phyloP scores from a whole-genome alignment of 2,888 invertebrate genomes.

The Melinaea menophilus region DNA sequence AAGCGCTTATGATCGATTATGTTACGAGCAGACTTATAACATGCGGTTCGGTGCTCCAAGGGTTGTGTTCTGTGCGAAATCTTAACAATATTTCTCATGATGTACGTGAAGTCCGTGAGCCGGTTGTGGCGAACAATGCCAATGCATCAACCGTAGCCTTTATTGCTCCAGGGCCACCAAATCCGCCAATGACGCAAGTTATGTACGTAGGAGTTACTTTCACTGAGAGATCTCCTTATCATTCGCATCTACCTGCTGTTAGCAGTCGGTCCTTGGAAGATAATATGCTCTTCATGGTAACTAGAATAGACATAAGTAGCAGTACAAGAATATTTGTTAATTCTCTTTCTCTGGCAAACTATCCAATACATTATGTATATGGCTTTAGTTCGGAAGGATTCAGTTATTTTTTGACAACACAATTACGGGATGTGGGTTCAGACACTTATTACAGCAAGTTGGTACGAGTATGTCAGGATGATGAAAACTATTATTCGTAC shows the following conservation, averaged over 20 bases:
- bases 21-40: slow-evolving; percentile 91
- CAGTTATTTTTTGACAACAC: slow-evolving; percentile 97
- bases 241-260: slow-evolving; percentile 95
- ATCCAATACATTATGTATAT: slow-evolving; percentile 96
- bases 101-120: slow-evolving; percentile 88
- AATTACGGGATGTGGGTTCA: slow-evolving; percentile 88
- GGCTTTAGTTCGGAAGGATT: slow-evolving; percentile 97
- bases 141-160: slow-evolving; percentile 97
- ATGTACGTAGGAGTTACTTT: slow-evolving; percentile 98
- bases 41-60: slow-evolving; percentile 95
- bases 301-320: slow-evolving; percentile 92
- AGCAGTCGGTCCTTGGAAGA: slow-evolving; percentile 93
- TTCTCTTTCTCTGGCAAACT: slow-evolving; percentile 91
- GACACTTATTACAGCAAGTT: slow-evolving; percentile 94
- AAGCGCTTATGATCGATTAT: slow-evolving; percentile 96
- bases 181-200: slow-evolving; percentile 92
- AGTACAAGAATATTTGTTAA: slow-evolving; percentile 96
- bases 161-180: slow-evolving; percentile 96
- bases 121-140: slow-evolving; percentile 97
- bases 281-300: slow-evolving; percentile 92
- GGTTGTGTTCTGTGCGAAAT: slow-evolving; percentile 92
- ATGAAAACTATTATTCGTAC: slow-evolving; percentile 97
- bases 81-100: slow-evolving; percentile 90
- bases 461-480: slow-evolving; percentile 96
- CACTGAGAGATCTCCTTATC: slow-evolving; percentile 93